Base-by-base conservation (phyloP, 2,113 vertebrate species). In the Mus spicilegus region DNA sequence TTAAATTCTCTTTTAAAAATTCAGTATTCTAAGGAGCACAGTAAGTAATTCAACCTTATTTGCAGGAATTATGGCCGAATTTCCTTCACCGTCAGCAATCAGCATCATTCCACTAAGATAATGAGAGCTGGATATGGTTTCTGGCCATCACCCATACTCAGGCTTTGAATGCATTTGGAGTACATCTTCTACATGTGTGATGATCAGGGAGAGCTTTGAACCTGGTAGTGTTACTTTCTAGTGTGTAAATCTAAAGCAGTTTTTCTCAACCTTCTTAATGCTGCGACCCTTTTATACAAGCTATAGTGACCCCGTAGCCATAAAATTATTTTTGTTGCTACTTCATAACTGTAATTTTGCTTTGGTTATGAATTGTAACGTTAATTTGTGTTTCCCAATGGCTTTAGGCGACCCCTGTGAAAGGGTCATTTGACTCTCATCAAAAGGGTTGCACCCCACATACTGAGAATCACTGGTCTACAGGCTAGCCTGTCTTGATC, bases 1-100 rank as follows among this genome's bases (percentile, higher is more conserved):
- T 92, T 72, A 91, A 90, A 75, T 95, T 13, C 20, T 93, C 7
- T 93, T 92, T 65, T 58, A 96, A 86, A 70, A 76, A 36, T 85
- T 84, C 63, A 17, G 1, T 89, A 73, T 89, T 94, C 87, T 87
- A 5, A 1, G 0, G 69, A 20, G n/a, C 16, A 6, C 49, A 75
- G 14, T 46, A 87, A 6, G 39, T 69, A 70, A 54, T 70, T 80
- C 84, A 89, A 0, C 16, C 20, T 63, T 56, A 67, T 61, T 58
- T 75, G 51, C 39, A 85, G 56, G 19, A 86, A 76, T 33, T 33
- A 36, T 69, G 67, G 17, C 78, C 11, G 63, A 20, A 17, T 61
- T 49, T 86, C 51, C 58, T 84, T 56, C 24, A 8, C 22, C 39
- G 3, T 70, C 46, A 10, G 22, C 72, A 30, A 73, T 77, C 78